A percentile compares a stretch with the other conserved stretches of the same genome.
These are phyloP conservation scores for Phylloscopus trochiloides DNA, from an alignment of 2,113 vertebrate species.

Conservation along the genomic window DNA sequence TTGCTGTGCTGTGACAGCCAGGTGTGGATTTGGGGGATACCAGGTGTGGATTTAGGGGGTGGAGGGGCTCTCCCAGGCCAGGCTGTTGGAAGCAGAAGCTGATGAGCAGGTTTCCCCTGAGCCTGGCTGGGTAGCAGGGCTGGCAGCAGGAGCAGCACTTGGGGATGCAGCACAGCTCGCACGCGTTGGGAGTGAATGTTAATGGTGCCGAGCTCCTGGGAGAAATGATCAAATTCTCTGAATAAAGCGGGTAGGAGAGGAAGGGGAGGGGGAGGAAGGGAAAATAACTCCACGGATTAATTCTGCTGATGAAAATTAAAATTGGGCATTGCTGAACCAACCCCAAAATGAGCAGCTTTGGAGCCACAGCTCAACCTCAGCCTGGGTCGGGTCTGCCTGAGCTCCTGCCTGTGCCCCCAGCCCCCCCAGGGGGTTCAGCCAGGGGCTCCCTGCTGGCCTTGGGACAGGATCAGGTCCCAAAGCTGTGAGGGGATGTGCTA, in stretches of 20 bases:
- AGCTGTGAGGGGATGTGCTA: not conserved
- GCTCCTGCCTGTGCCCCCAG: not conserved
- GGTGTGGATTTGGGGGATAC: not conserved
- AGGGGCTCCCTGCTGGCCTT: rapidly evolving
- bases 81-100: not conserved
- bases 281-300: constrained; percentile 25
- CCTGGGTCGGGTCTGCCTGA: rapidly evolving
- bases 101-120: not conserved
- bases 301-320: constrained; percentile 39
- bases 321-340: not conserved
- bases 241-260: not conserved
- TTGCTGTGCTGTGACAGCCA: not conserved
- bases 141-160: not conserved
- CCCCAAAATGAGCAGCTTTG: not conserved
- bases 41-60: rapidly evolving
- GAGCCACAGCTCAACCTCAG: not conserved
- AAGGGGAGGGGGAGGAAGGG: constrained; percentile 1
- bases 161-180: not conserved
- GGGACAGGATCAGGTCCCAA: not conserved
- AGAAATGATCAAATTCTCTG: constrained; percentile 37
- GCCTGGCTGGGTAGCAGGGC: not conserved
- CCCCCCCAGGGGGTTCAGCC: not conserved
- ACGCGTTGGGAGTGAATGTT: not conserved
- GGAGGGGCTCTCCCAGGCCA: not conserved
- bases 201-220: constrained; percentile 41